A percentile compares a stretch with the other conserved stretches of the same genome.
Conservation (phyloP, 1,140 invertebrate species). For the Neodiprion lecontei region DNA sequence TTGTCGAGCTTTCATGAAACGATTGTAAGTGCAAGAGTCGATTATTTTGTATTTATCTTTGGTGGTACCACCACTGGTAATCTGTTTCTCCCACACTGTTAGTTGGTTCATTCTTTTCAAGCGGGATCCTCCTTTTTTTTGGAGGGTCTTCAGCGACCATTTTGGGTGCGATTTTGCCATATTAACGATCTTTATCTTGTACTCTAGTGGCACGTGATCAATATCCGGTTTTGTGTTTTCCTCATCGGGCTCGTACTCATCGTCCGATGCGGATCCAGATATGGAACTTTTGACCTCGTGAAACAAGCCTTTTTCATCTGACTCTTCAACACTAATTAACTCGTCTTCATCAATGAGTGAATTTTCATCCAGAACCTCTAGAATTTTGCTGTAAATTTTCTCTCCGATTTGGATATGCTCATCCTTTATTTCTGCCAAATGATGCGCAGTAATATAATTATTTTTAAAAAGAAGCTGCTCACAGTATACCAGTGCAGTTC, state of each 20-base stretch:
- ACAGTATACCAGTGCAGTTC: too few species aligned
- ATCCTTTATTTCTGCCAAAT: too few species aligned
- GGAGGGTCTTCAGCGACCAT: conserved; percentile 18
- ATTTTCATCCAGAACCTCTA: too few species aligned
- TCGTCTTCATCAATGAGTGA: not conserved
- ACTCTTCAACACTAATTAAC: conserved; percentile 5
- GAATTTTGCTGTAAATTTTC: too few species aligned
- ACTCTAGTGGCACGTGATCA: conserved; percentile 18
- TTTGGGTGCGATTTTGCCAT: conserved; percentile 22
- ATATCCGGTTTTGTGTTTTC: conserved; percentile 16
- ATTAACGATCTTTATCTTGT: conserved; percentile 24
- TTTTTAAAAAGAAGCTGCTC: too few species aligned
- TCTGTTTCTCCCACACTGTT: conserved; percentile 4
- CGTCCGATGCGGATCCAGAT: conserved; percentile 8
- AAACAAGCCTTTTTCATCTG: not conserved
- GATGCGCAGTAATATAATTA: too few species aligned
- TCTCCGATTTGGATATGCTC: too few species aligned
- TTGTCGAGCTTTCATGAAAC: conserved; percentile 20
- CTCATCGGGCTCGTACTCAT: not conserved
- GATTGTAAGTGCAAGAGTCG: conserved; percentile 23
- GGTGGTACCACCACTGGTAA: conserved; percentile 13
- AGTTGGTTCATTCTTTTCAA: conserved; percentile 17
- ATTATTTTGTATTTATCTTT: conserved; percentile 17
- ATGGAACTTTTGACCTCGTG: not conserved
- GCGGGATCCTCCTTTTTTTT: conserved; percentile 7